phyloP scores from a whole-genome alignment of 2,797 vertebrate genomes.

The Eospalax fontanierii region DNA sequence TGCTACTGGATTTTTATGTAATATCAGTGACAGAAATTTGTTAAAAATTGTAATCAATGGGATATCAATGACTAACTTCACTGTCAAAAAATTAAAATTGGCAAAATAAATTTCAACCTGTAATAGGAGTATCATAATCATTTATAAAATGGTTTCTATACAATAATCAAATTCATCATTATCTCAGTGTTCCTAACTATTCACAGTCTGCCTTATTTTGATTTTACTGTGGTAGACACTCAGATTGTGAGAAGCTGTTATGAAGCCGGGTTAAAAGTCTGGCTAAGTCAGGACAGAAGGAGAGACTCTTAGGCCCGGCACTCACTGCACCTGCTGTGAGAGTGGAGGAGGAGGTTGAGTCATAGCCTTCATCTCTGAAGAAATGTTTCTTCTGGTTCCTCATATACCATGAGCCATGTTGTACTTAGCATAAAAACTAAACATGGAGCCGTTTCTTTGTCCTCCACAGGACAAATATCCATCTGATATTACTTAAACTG shows the following conservation, averaged over 20 bases:
- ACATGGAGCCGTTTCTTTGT: not conserved
- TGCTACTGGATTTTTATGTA: not conserved
- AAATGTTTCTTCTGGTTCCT: not conserved
- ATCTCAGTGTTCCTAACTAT: not conserved
- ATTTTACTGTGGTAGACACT: not conserved
- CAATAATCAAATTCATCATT: not conserved
- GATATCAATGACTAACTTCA: not conserved
- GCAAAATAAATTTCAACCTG: not conserved
- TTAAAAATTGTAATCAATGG: not conserved
- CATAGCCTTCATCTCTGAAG: not conserved
- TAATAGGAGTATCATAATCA: not conserved
- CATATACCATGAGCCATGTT: fast-evolving
- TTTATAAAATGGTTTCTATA: not conserved
- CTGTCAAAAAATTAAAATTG: not conserved
- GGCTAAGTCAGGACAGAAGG: not conserved
- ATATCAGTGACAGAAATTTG: not conserved
- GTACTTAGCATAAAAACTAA: not conserved
- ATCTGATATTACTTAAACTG: conserved; percentile 65
- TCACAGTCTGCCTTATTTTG: not conserved
- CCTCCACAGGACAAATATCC: not conserved
- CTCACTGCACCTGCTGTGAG: no score
- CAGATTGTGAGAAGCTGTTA: not conserved
- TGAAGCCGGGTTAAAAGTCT: not conserved
- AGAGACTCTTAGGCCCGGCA: not conserved
- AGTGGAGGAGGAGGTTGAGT: fast-evolving